These are phyloP conservation scores for Mystacornis crossleyi DNA, from an alignment of 2,113 vertebrate species.

Conservation along the genomic window DNA sequence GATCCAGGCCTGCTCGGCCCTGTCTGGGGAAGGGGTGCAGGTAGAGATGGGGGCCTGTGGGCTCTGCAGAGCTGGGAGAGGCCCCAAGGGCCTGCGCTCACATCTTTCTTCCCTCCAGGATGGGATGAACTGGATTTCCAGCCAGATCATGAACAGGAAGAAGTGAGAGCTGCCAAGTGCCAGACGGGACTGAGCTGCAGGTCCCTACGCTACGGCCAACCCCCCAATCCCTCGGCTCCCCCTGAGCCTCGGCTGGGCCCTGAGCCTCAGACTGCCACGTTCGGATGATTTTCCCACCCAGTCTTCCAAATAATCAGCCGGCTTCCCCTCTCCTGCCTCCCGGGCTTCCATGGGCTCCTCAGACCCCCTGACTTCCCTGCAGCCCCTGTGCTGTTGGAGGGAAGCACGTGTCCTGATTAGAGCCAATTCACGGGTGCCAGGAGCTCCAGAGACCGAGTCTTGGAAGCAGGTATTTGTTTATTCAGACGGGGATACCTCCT, in stretches of 20 bases:
- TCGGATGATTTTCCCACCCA: not conserved
- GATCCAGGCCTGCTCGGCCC: slow-evolving; percentile 89
- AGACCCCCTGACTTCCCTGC: not conserved
- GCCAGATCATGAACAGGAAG: slow-evolving; percentile 85
- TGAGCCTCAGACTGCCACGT: not conserved
- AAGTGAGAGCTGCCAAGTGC: slow-evolving; percentile 65
- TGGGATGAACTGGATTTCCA: slow-evolving; percentile 93
- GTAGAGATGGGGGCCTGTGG: slow-evolving; percentile 33
- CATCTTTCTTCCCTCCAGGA: slow-evolving; percentile 71
- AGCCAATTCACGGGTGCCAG: not conserved
- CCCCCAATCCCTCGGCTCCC: fast-evolving
- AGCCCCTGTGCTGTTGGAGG: not conserved
- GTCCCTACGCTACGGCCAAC: not conserved
- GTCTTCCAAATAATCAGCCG: not conserved
- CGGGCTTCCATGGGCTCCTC: not conserved
- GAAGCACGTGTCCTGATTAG: not conserved
- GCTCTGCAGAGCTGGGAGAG: not conserved
- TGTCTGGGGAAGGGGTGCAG: slow-evolving; percentile 89
- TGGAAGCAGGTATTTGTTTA: not conserved
- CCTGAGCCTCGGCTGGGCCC: fast-evolving
- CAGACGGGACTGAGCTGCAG: not conserved
- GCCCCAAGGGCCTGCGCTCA: not conserved
- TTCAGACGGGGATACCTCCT: not conserved
- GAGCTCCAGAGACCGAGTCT: not conserved
- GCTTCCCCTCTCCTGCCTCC: not conserved